These are phyloP conservation scores for Thamnophis sirtalis DNA, from an alignment of 2,113 vertebrate genomes.

Conservation along the genomic window DNA sequence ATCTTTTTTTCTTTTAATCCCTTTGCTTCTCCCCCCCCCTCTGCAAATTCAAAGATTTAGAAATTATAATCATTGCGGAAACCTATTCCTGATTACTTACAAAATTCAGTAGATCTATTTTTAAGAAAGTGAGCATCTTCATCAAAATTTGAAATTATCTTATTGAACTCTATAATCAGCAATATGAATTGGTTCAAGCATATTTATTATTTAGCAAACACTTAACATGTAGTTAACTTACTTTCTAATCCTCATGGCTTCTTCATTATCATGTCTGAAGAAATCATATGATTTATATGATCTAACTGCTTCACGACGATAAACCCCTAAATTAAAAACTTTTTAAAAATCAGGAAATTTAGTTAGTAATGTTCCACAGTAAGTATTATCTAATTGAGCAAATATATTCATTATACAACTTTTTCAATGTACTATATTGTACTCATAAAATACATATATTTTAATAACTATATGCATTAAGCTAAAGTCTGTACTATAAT, in stretches of 20 bases:
- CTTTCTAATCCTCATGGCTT: constrained; percentile 97
- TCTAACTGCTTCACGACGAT: constrained; percentile 88
- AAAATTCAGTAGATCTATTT: background rate
- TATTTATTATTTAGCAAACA: background rate
- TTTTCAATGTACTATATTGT: background rate
- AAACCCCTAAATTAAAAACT: constrained; percentile 97
- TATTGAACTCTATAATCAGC: background rate
- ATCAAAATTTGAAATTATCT: background rate
- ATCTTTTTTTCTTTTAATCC: background rate
- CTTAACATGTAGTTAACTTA: constrained; percentile 59
- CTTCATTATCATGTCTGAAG: constrained; percentile 94
- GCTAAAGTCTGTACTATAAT: background rate
- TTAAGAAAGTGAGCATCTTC: background rate
- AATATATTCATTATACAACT: background rate
- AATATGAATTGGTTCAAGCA: background rate
- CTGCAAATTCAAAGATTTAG: background rate
- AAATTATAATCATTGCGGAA: background rate
- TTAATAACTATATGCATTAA: background rate
- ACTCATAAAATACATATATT: background rate
- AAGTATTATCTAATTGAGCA: rapidly evolving
- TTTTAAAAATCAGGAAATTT: constrained; percentile 15
- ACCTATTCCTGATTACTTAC: background rate
- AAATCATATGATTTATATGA: constrained; percentile 96
- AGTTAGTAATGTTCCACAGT: rapidly evolving
- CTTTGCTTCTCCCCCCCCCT: background rate